Conservation (phyloP, 2,888 invertebrate species). For the Formica aserva region DNA sequence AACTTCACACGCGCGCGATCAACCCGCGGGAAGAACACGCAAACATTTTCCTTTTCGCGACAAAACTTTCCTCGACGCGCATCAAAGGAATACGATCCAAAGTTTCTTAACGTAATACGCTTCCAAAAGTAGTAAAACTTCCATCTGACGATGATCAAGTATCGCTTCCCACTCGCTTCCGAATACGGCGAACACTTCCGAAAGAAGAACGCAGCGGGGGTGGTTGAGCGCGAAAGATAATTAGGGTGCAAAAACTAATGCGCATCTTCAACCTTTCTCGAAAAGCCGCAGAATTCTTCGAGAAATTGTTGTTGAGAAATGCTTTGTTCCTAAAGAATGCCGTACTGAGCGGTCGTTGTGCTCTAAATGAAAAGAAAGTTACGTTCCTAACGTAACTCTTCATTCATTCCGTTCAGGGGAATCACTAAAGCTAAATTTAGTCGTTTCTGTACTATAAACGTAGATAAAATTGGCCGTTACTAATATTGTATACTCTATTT, state of each 20-base stretch:
- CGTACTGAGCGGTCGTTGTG: not conserved
- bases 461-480: not conserved
- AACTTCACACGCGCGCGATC: not conserved
- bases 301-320: conserved; percentile 21
- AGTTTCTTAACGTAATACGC: conserved; percentile 1
- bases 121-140: conserved; percentile 17
- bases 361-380: not conserved
- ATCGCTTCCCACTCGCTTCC: not conserved
- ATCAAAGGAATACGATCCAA: conserved; percentile 18
- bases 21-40: not conserved
- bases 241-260: not conserved
- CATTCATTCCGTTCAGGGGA: not conserved
- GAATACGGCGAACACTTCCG: not conserved
- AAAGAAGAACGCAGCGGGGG: not conserved
- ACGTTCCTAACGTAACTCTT: not conserved
- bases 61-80: not conserved
- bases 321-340: not conserved
- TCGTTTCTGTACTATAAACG: not conserved
- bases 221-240: conserved; percentile 12
- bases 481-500: not conserved
- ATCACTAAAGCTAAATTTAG: not conserved
- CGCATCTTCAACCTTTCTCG: not conserved
- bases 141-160: not conserved
- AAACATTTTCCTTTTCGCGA: not conserved
- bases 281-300: not conserved